These are phyloP conservation scores for Moxostoma hubbsi DNA, from an alignment of 2,797 vertebrate genomes.

Conservation along the genomic window DNA sequence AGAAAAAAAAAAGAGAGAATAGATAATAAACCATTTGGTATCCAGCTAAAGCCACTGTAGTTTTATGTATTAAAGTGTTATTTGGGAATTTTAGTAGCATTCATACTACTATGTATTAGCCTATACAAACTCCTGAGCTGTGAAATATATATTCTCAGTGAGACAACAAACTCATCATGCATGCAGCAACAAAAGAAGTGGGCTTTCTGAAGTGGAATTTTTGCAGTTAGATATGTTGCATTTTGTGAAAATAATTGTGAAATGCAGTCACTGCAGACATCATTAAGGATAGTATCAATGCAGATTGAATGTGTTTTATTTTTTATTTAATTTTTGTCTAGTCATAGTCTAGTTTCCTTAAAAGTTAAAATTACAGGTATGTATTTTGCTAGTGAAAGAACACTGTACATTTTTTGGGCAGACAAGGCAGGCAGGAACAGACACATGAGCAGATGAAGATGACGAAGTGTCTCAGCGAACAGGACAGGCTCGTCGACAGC, in stretches of 20 bases:
- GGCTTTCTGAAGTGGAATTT: neutral
- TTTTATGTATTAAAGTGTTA: conserved; percentile 13
- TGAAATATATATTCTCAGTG: conserved; percentile 1
- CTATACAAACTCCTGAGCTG: neutral
- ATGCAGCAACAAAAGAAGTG: neutral
- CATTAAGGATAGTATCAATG: neutral
- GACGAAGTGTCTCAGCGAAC: no score
- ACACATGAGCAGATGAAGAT: no score
- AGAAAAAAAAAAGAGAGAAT: neutral
- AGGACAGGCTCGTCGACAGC: no score
- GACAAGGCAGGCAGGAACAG: no score
- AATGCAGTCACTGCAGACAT: neutral
- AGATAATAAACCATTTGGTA: neutral
- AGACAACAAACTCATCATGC: neutral
- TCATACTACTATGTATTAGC: neutral
- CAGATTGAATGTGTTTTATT: neutral
- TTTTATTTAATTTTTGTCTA: neutral
- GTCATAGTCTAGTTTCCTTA: neutral
- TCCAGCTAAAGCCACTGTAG: conserved; percentile 14
- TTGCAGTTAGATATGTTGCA: neutral
- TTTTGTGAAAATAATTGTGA: neutral
- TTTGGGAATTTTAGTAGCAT: conserved; percentile 7
- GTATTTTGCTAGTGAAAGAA: neutral
- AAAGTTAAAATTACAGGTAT: neutral
- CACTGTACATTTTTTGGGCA: neutral